Base-by-base conservation (phyloP, 2,888 invertebrate species). In the Bimastos eiseni region DNA sequence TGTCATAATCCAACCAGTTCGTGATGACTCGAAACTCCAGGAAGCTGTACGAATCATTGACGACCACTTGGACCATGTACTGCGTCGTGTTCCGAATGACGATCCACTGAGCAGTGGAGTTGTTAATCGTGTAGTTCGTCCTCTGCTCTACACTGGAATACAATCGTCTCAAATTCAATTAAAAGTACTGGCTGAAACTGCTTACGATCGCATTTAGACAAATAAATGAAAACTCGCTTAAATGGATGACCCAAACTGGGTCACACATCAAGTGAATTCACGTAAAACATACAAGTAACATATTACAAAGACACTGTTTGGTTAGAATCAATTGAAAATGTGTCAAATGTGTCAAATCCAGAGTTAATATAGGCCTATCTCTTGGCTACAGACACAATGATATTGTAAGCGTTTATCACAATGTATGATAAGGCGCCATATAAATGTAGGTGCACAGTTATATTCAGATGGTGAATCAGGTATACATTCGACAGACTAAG, bases 1-100 rank as follows among this genome's bases (percentile, higher is more conserved):
- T 92, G 33, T 90, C 92, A 44, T 90, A 90, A 38, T 92, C 92
- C 84, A 86, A 24, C 36, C 91, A 44, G 83, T 91, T 90, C 34
- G 90, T 90, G 34, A 89, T 88, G n/a, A 92, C 90, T 89, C 92
- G 90, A 89, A 92, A 92, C 83, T 90, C 37, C 88, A 90, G 92
- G 49, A 33, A 83, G 37, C 49, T 91, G 83, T 90, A 89, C n/a
- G 89, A 91, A 55, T 91, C 89, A 34, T 83, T 44, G 83, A 90
- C 37, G 36, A 24, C 21, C 15, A 91, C 36, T 33, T 38, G 30
- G n/a, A 86, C 36, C 36, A 34, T 37, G 86, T 36, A 86, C 34
- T 86, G 37, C 36, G 34, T 37, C 8, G 36, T 8, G 36, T 86
- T 34, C 13, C 36, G 21, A 8, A 86, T 37, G 17, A 37, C 13